These are phyloP conservation scores for Galaxias olidus DNA, from an alignment of 2,797 vertebrate species.

Conservation along the genomic window DNA sequence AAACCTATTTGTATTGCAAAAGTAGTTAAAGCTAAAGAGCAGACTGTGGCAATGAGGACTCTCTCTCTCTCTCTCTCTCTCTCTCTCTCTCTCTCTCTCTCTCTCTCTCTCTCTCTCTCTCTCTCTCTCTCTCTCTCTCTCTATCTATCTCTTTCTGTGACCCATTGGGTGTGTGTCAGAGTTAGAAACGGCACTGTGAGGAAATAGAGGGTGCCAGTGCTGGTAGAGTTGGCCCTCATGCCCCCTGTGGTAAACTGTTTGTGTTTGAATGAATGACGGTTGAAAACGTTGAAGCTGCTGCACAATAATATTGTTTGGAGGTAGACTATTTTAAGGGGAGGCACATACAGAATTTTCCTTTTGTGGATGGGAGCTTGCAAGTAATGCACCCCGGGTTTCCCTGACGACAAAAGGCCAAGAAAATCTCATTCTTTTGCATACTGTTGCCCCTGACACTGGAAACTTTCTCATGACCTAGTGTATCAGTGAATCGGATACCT, in stretches of 20 bases:
- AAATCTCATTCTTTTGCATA: no score
- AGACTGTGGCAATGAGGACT: no score
- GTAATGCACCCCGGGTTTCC: no score
- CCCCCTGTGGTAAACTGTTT: neutral
- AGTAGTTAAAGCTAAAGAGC: neutral
- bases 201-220: conserved; percentile 2
- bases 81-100: no score
- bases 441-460: no score
- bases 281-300: neutral
- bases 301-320: neutral
- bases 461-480: no score
- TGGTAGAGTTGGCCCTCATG: neutral
- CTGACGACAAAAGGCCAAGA: no score
- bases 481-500: no score
- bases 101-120: no score
- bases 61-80: no score
- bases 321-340: neutral
- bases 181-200: neutral
- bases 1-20: neutral
- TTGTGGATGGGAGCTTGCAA: no score
- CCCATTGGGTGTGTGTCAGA: neutral
- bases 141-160: neutral
- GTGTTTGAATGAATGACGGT: neutral
- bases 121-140: no score
- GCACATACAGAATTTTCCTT: neutral